Percentiles rank a stretch among this genome's conserved stretches.
Conservation (phyloP, 1,140 invertebrate species). For the Pachyrhynchus sulphureomaculatus region DNA sequence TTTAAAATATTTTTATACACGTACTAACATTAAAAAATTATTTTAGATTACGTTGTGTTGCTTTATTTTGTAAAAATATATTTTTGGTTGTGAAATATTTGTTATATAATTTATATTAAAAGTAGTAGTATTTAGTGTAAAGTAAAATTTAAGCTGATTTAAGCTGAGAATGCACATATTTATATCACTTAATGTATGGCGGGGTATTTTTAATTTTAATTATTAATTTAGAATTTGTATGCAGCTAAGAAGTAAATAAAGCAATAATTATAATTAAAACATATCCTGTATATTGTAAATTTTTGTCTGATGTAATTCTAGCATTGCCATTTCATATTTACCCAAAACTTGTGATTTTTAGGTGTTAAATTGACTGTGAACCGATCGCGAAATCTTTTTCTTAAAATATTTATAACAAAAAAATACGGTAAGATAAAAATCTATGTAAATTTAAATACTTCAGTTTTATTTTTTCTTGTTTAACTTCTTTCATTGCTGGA, state of each 20-base stretch:
- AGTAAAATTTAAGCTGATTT: neutral
- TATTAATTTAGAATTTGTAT: neutral
- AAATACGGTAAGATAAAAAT: no score
- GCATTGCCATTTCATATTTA: slow-evolving; percentile 33
- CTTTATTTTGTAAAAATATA: slow-evolving; percentile 30
- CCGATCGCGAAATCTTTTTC: neutral
- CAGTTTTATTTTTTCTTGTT: no score
- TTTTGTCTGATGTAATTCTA: slow-evolving; percentile 21
- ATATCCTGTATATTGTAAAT: slow-evolving; percentile 13
- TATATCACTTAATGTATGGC: neutral
- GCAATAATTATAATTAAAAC: neutral
- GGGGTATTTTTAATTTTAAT: neutral
- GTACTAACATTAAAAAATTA: neutral
- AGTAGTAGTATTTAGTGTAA: neutral
- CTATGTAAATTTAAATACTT: no score
- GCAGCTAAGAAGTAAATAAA: neutral
- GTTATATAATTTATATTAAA: slow-evolving; percentile 32
- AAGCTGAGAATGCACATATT: neutral
- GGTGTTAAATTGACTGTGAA: slow-evolving; percentile 8
- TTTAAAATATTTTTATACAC: neutral
- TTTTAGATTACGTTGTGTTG: neutral
- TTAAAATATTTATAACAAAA: no score
- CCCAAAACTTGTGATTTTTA: slow-evolving; percentile 45
- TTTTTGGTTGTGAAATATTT: slow-evolving; percentile 42
- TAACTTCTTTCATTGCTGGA: no score